Base-by-base conservation (phyloP, 2,113 vertebrate genomes). In the Engraulis encrasicolus region DNA sequence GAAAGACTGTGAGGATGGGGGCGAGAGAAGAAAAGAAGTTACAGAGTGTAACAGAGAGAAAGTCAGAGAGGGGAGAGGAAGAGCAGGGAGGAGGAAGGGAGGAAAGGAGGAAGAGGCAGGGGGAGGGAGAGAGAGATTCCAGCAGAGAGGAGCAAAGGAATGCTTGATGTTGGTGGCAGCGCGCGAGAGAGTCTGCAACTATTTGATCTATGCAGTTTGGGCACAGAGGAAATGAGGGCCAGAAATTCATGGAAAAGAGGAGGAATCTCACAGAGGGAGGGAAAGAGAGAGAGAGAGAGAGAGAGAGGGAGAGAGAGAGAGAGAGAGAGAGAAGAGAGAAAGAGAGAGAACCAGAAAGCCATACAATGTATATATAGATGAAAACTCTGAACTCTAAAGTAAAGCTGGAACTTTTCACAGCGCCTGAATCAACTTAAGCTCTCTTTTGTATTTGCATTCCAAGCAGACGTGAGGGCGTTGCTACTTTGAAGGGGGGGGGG, bases 221-320 rank as follows among this genome's bases (percentile, higher is more conserved):
- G 79, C 84, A 83, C 83, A 81, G 50, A 36, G 86, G 84, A 86
- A 84, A 78, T 79, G 50, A 45, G 82, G 78, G 37, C 4, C 27
- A 74, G 66, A 74, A 74, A 74, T 74, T 74, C 66, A 74, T 74
- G 31, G 19, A 74, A 3, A 27, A 74, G 66, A 74, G 27, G 27
- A 74, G 27, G 27, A 74, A 34, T 74, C 9, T 36, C 66, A 74
- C 27, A 74, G 66, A 74, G 2, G 31, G 27, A 74, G 31, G 34
- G 27, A 17, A 12, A 31, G 66, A 31, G 0, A 27, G 58, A 66
- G 6, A 66, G 23, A 74, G 14, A 14, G 23, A 34, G 14, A 14
- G 61, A 71, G 31, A 17, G 61, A 34, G 27, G 14, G 20, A 11
- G n/a, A 27, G 58, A 23, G n/a, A 9, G n/a, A 9, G n/a, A 23